Conservation (phyloP, 2,888 invertebrate species). For the Gari tellinella region DNA sequence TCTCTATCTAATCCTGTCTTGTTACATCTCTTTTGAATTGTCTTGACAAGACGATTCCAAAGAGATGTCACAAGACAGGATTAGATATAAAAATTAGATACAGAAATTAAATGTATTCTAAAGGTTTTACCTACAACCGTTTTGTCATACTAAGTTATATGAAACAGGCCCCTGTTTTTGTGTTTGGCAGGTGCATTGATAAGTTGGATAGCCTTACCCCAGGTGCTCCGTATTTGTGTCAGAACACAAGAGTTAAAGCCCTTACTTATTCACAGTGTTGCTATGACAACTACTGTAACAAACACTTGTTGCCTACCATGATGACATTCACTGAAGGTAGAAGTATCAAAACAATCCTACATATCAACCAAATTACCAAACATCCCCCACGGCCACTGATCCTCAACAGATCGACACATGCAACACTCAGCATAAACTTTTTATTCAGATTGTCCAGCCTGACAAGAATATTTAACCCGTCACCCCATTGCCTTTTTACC, state of each 20-base stretch:
- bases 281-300: constrained; percentile 53
- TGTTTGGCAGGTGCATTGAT: constrained; percentile 40
- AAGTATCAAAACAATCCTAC: too few relatives aligned
- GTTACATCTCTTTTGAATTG: too few relatives aligned
- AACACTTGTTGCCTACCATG: constrained; percentile 36
- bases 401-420: background rate
- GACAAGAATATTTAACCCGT: too few relatives aligned
- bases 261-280: constrained; percentile 46
- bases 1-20: too few relatives aligned
- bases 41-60: too few relatives aligned
- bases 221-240: constrained; percentile 57
- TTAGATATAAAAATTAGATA: too few relatives aligned
- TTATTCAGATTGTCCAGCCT: too few relatives aligned
- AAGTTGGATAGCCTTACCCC: constrained; percentile 50
- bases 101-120: background rate
- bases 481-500: too few relatives aligned
- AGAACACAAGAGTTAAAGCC: constrained; percentile 48
- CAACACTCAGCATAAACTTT: too few relatives aligned
- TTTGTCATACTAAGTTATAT: too few relatives aligned
- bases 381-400: background rate
- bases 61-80: too few relatives aligned
- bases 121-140: background rate
- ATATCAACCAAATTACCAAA: too few relatives aligned
- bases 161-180: background rate
- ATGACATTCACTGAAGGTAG: constrained; percentile 8